Evolutionary conservation across 2,113 vertebrate genomes (phyloP).

Genomic region (sheep (Ovis aries)): ARS-UI_Ramb_v3.0 NC_056056.1:126128501-126129000

Average conservation of each 20-base stretch:
- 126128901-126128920: not conserved
- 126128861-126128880: not conserved
- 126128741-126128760: not conserved
- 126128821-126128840: not conserved
- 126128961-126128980: not conserved
- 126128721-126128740: not conserved
- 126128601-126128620: slow-evolving; percentile 5
- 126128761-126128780: not conserved
- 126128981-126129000: not conserved
- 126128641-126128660: not conserved
- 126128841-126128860: not conserved
- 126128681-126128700: not conserved
- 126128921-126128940: not conserved
- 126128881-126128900: not conserved
- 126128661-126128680: not conserved
- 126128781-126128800: not conserved
- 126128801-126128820: not conserved
- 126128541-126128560: not conserved
- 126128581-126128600: slow-evolving; percentile 17
- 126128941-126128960: not conserved
- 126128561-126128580: slow-evolving; percentile 35
- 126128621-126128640: not conserved
- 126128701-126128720: not conserved
- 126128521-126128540: slow-evolving; percentile 14
- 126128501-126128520: not conserved